Percentiles rank a stretch among this genome's conserved stretches.
Evolutionary conservation across 2,888 invertebrate genomes (phyloP).

Genomic region (Heterodera filipjevi): DNA sequence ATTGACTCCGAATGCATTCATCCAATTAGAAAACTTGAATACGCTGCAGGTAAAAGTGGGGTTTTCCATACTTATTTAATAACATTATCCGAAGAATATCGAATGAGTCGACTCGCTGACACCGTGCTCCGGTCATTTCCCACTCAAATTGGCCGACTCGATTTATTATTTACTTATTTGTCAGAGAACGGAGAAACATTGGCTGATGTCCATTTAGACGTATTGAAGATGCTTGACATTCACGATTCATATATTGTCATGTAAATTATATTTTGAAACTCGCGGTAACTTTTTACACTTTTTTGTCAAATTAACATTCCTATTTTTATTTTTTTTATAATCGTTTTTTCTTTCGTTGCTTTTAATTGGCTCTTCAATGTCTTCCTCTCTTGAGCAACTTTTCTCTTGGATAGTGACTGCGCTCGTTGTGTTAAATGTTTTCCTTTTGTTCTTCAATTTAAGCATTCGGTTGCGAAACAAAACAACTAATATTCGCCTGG

Average conservation of each 20-base stretch:
- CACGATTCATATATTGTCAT: neutral
- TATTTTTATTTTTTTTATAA: neutral
- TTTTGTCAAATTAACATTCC: neutral
- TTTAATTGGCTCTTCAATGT: neutral
- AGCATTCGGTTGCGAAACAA: neutral
- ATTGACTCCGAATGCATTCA: conserved; percentile 47
- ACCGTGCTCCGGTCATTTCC: conserved; percentile 31
- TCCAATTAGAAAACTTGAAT: conserved; percentile 50
- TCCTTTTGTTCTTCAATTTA: conserved; percentile 11
- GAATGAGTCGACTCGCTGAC: conserved; percentile 34
- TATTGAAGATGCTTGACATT: conserved; percentile 46
- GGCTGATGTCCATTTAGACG: conserved; percentile 50
- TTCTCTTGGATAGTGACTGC: neutral
- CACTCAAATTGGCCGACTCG: conserved; percentile 28
- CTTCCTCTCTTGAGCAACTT: conserved; percentile 4
- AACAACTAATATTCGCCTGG: conserved; percentile 17
- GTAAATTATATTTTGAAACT: neutral
- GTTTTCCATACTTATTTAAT: neutral
- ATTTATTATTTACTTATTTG: conserved; percentile 47
- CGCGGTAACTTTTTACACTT: too few relatives aligned
- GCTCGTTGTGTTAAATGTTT: conserved; percentile 9
- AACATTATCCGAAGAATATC: conserved; percentile 11
- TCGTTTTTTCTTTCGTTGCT: neutral
- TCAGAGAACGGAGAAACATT: conserved; percentile 43
- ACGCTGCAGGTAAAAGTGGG: conserved; percentile 28